phyloP scores from a whole-genome alignment of 2,113 vertebrate species.

The Probosciger aterrimus region DNA sequence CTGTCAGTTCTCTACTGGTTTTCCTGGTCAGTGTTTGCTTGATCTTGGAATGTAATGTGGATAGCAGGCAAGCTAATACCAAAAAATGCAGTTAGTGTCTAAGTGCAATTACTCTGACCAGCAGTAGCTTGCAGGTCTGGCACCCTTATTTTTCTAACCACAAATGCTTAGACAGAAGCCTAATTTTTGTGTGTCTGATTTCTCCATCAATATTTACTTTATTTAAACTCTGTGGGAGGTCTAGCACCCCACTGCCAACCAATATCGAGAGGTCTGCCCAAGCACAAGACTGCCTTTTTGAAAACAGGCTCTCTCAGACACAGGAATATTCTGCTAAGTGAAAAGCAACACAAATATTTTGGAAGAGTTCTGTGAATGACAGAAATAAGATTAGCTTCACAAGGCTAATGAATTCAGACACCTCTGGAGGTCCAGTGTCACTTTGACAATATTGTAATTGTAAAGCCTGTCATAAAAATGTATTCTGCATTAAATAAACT shows the following conservation, averaged over 20 bases:
- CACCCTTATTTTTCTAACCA: slow-evolving; percentile 46
- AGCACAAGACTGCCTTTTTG: slow-evolving; percentile 25
- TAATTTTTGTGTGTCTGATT: slow-evolving; percentile 43
- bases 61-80: neutral
- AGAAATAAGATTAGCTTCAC: slow-evolving; percentile 23
- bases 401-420: slow-evolving; percentile 50
- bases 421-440: neutral
- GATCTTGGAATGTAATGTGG: slow-evolving; percentile 22
- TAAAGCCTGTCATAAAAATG: slow-evolving; percentile 38
- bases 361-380: slow-evolving; percentile 10
- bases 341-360: slow-evolving; percentile 16
- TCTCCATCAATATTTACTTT: slow-evolving; percentile 61
- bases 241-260: neutral
- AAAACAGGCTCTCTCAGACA: neutral
- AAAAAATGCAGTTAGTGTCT: slow-evolving; percentile 53
- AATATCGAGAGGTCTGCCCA: slow-evolving; percentile 17
- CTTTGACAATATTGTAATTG: slow-evolving; percentile 34
- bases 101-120: slow-evolving; percentile 40
- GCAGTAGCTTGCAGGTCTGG: slow-evolving; percentile 34
- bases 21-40: neutral
- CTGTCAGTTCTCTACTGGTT: neutral
- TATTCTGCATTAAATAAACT: slow-evolving; percentile 49
- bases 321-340: slow-evolving; percentile 26
- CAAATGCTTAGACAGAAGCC: slow-evolving; percentile 61
- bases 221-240: slow-evolving; percentile 52